These are phyloP conservation scores for Zaprionus nigranus DNA, from an alignment of 1,140 invertebrate genomes.

Conservation along the genomic window DNA sequence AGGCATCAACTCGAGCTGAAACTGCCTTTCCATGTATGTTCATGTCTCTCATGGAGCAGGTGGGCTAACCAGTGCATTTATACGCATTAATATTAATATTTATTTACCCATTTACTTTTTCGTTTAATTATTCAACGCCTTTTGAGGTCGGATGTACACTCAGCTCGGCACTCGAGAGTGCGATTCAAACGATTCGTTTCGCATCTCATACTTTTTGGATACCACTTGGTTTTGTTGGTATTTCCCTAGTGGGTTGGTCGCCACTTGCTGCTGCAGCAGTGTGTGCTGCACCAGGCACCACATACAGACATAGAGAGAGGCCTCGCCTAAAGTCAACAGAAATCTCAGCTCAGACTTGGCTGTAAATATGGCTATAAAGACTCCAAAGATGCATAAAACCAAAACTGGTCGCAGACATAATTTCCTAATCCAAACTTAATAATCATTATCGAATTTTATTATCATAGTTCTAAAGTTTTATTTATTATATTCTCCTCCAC, in stretches of 20 bases:
- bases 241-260: conserved; percentile 36
- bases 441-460: background rate
- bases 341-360: background rate
- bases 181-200: conserved; percentile 1
- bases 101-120: conserved; percentile 41
- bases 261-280: background rate
- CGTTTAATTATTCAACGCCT: conserved; percentile 61
- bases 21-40: conserved; percentile 50
- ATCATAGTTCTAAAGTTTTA: background rate
- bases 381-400: background rate
- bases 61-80: conserved; percentile 77
- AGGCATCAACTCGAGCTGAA: conserved; percentile 40
- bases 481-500: background rate
- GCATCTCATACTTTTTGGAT: conserved; percentile 5
- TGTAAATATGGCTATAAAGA: conserved; percentile 11
- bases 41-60: conserved; percentile 47
- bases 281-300: background rate
- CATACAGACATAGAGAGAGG: background rate
- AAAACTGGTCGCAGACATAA: background rate
- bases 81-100: conserved; percentile 58
- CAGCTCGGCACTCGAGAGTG: conserved; percentile 11
- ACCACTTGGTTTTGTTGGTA: conserved; percentile 5
- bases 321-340: background rate
- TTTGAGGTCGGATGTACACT: conserved; percentile 55
- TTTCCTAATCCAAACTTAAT: background rate